These are phyloP conservation scores for Stenolophus ochropezus DNA, from an alignment of 2,888 invertebrate genomes.

Conservation along the genomic window DNA sequence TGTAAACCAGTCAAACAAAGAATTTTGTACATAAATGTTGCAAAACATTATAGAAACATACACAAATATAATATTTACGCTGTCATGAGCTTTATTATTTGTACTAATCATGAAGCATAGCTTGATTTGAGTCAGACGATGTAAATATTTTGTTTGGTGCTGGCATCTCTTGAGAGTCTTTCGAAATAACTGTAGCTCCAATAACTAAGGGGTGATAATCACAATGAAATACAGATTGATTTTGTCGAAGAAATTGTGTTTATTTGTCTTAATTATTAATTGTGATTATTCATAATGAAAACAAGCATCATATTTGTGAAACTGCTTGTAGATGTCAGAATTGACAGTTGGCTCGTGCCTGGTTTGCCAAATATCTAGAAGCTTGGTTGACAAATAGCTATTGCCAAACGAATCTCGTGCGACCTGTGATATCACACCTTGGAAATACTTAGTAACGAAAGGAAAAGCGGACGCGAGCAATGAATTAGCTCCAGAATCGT, in stretches of 20 bases:
- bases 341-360: conserved; percentile 57
- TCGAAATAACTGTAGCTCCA: not conserved
- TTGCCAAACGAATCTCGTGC: not conserved
- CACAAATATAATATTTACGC: not conserved
- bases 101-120: conserved; percentile 13
- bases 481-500: not conserved
- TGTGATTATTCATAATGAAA: not conserved
- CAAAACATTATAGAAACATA: not conserved
- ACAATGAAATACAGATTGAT: not conserved
- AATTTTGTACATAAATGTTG: not conserved
- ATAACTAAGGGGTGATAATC: not conserved
- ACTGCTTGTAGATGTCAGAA: conserved; percentile 38
- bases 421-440: conserved; percentile 10
- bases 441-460: not conserved
- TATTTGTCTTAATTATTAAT: conserved; percentile 28
- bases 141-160: conserved; percentile 51
- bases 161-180: conserved; percentile 36
- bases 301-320: conserved; percentile 22
- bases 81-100: not conserved
- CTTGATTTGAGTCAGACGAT: conserved; percentile 25
- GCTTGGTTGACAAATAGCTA: not conserved
- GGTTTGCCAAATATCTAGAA: conserved; percentile 45
- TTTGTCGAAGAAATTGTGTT: not conserved
- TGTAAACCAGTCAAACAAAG: not conserved
- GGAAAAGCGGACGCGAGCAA: not conserved